A percentile compares a stretch with the other conserved stretches of the same genome.
phyloP scores from a whole-genome alignment of 2,797 vertebrate genomes.

The Chiloscyllium punctatum region DNA sequence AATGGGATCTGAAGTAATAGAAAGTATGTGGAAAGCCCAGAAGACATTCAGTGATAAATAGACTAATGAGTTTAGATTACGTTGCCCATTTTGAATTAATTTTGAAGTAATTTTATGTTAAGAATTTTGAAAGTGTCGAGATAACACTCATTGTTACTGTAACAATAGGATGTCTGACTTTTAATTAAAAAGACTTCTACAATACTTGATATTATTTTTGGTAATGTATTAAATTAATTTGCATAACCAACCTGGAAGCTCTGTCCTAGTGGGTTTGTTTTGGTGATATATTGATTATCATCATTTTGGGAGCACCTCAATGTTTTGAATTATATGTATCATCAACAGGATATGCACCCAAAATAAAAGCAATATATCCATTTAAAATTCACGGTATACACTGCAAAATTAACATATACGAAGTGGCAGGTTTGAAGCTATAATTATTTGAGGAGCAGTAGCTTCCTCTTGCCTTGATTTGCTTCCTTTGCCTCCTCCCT shows the following conservation, averaged over 20 bases:
- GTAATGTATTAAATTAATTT: neutral
- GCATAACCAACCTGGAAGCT: neutral
- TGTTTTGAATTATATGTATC: neutral
- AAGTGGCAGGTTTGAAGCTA: neutral
- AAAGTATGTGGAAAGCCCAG: neutral
- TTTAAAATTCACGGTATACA: neutral
- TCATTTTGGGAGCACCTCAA: neutral
- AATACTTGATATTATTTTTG: neutral
- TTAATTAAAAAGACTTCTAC: neutral
- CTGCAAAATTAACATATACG: neutral
- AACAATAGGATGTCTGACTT: neutral
- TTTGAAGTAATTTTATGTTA: neutral
- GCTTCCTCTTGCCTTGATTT: neutral
- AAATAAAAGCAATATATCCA: neutral
- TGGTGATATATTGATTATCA: neutral
- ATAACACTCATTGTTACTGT: neutral
- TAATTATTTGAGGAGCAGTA: neutral
- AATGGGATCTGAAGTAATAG: neutral
- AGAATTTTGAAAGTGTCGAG: neutral
- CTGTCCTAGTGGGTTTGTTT: neutral
- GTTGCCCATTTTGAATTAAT: neutral
- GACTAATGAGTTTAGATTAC: neutral
- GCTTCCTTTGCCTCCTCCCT: neutral
- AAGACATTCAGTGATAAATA: neutral
- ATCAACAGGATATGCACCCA: neutral